Evolutionary conservation across 2,113 vertebrate species (phyloP).

Genomic region (Rostratula benghalensis): DNA sequence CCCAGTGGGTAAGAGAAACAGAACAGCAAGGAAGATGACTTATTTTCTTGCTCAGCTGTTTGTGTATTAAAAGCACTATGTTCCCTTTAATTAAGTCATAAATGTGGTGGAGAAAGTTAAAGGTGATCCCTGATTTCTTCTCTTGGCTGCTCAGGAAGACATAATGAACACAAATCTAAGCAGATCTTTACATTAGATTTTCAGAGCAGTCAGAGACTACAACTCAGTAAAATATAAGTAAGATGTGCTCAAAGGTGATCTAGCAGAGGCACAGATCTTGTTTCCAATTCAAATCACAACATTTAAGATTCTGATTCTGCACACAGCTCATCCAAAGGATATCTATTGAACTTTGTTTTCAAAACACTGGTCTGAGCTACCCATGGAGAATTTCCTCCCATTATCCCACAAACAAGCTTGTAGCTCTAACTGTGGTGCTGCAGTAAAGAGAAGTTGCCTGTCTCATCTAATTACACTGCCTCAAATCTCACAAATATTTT

Average conservation of each 20-base stretch:
- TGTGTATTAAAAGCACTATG: background rate
- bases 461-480: background rate
- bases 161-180: background rate
- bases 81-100: background rate
- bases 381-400: background rate
- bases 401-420: background rate
- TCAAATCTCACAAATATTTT: background rate
- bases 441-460: background rate
- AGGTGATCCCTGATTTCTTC: background rate
- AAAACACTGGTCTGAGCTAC: background rate
- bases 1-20: background rate
- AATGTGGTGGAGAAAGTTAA: background rate
- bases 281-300: background rate
- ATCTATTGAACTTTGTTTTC: background rate
- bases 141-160: background rate
- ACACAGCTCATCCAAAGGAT: accelerated
- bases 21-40: background rate
- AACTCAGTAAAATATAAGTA: background rate
- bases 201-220: background rate
- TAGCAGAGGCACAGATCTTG: background rate
- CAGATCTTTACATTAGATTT: background rate
- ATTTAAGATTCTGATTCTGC: background rate
- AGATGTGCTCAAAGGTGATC: background rate
- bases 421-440: background rate
- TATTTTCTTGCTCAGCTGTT: background rate